Conservation (phyloP, 2,113 vertebrate genomes). For the Gnathonemus longibarbis region DNA sequence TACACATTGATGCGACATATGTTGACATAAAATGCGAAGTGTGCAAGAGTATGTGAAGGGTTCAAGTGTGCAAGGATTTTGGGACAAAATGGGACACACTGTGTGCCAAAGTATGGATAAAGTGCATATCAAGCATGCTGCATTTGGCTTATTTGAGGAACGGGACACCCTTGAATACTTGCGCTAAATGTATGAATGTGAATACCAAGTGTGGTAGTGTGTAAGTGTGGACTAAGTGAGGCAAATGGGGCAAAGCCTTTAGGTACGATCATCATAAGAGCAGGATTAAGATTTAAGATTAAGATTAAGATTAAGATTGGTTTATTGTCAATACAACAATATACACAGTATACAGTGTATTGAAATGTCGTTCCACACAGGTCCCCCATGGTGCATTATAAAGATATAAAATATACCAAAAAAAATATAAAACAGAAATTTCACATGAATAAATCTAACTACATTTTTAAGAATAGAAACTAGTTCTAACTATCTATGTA, state of each 20-base stretch:
- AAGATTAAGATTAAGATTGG: too few species aligned
- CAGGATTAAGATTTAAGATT: background rate
- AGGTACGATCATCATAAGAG: background rate
- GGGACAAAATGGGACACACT: background rate
- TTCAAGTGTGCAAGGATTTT: background rate
- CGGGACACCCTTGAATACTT: background rate
- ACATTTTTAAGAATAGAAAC: too few species aligned
- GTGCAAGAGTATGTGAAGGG: background rate
- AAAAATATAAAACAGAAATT: too few species aligned
- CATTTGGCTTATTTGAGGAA: background rate
- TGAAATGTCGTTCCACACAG: too few species aligned
- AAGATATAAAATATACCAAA: too few species aligned
- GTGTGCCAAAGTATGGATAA: background rate
- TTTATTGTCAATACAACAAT: too few species aligned
- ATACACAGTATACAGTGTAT: too few species aligned
- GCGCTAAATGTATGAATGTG: background rate
- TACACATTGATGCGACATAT: background rate
- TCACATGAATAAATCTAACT: too few species aligned
- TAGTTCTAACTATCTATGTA: too few species aligned
- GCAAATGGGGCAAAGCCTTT: background rate
- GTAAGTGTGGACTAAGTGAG: background rate
- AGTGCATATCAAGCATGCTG: background rate
- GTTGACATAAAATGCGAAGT: background rate
- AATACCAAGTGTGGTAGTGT: background rate
- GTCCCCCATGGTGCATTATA: too few species aligned